These are phyloP conservation scores for Crax fasciolata DNA, from an alignment of 2,797 vertebrate species.

Conservation along the genomic window DNA sequence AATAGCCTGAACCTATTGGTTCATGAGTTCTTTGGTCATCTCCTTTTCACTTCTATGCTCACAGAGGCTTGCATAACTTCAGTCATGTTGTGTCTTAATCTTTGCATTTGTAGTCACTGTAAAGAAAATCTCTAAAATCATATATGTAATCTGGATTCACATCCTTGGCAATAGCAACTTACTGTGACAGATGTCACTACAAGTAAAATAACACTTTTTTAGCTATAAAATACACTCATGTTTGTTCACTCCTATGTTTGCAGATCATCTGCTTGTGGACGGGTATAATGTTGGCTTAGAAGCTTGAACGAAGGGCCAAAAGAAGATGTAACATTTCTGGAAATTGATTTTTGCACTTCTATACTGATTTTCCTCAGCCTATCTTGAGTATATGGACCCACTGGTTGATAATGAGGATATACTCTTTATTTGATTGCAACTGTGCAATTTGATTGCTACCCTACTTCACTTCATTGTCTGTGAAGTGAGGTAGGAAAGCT, in stretches of 20 bases:
- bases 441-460: no score
- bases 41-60: background rate
- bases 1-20: background rate
- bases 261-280: background rate
- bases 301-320: background rate
- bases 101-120: background rate
- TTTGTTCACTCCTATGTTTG: background rate
- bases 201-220: background rate
- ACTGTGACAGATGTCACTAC: background rate
- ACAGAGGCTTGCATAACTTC: background rate
- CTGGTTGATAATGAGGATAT: background rate
- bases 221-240: background rate
- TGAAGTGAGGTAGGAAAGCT: background rate
- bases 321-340: background rate
- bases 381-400: background rate
- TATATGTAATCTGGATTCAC: background rate
- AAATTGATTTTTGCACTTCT: background rate
- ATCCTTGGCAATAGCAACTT: background rate
- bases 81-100: background rate
- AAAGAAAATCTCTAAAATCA: background rate
- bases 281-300: background rate
- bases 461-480: no score
- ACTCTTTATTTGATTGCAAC: background rate
- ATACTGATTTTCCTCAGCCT: background rate
- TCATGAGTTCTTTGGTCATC: background rate